Percentiles rank a stretch among this genome's conserved stretches.
Conservation (phyloP, 2,797 vertebrate species). For the Chanos chanos region DNA sequence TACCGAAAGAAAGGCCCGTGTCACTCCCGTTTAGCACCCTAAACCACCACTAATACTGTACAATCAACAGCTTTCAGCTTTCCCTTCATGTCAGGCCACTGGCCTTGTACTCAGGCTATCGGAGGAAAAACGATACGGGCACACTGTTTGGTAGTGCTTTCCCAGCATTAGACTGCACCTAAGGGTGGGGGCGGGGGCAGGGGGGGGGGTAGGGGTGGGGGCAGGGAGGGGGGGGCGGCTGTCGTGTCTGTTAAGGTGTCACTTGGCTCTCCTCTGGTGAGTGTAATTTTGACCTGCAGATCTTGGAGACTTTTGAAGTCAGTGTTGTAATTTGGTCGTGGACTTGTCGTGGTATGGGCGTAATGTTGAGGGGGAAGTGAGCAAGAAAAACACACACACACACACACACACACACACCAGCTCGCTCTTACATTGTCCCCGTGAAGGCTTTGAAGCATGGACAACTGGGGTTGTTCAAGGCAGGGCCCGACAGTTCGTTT, state of each 20-base stretch:
- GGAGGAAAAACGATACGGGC: constrained; percentile 53
- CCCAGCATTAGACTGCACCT: too few relatives aligned
- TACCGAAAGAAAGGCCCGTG: constrained; percentile 62
- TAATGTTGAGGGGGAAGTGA: constrained; percentile 49
- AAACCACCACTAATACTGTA: constrained; percentile 59
- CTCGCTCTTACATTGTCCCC: constrained; percentile 44
- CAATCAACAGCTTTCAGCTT: constrained; percentile 56
- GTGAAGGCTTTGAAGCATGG: constrained; percentile 62
- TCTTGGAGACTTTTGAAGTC: constrained; percentile 62
- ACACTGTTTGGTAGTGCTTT: constrained; percentile 29
- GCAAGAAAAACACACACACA: constrained; percentile 48
- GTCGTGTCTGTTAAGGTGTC: constrained; percentile 20
- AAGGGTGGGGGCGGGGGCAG: too few relatives aligned
- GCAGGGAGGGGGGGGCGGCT: background rate
- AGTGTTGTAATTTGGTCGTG: constrained; percentile 61
- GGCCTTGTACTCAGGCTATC: constrained; percentile 36
- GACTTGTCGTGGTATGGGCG: constrained; percentile 41
- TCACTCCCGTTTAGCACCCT: constrained; percentile 60
- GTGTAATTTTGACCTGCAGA: constrained; percentile 62
- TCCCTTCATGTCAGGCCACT: constrained; percentile 36
- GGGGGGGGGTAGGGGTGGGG: too few relatives aligned
- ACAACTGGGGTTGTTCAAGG: constrained; percentile 70
- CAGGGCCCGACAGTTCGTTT: constrained; percentile 60
- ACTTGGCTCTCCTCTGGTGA: constrained; percentile 44
- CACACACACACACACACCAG: constrained; percentile 29